Percentiles rank a stretch among this genome's conserved stretches.
phyloP scores from a whole-genome alignment of 1,140 invertebrate species.

The Ganaspis sp. region DNA sequence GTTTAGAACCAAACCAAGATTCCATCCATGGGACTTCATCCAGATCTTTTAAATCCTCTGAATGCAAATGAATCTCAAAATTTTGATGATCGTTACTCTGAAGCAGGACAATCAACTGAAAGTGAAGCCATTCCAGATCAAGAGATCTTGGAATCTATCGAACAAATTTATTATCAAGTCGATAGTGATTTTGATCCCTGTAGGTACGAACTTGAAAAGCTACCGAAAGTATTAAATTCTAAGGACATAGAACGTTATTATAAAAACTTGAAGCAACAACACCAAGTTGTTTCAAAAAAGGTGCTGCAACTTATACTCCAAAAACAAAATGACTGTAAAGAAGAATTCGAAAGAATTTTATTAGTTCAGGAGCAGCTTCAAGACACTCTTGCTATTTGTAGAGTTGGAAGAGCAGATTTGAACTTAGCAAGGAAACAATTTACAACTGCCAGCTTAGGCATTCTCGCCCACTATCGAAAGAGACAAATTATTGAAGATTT shows the following conservation, averaged over 20 bases:
- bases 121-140: slow-evolving; percentile 78
- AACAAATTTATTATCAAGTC: slow-evolving; percentile 81
- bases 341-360: slow-evolving; percentile 89
- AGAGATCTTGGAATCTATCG: slow-evolving; percentile 84
- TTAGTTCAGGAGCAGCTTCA: slow-evolving; percentile 86
- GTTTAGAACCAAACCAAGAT: slow-evolving; percentile 67
- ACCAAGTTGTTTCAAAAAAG: slow-evolving; percentile 92
- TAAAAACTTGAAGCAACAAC: slow-evolving; percentile 83
- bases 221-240: slow-evolving; percentile 80
- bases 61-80: slow-evolving; percentile 51
- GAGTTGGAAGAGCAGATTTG: slow-evolving; percentile 83
- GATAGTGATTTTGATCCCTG: slow-evolving; percentile 81
- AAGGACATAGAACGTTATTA: slow-evolving; percentile 83
- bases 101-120: slow-evolving; percentile 61
- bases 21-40: slow-evolving; percentile 70
- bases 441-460: slow-evolving; percentile 89
- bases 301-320: slow-evolving; percentile 93
- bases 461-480: slow-evolving; percentile 91
- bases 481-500: slow-evolving; percentile 87
- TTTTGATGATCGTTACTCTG: slow-evolving; percentile 57
- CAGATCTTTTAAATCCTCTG: slow-evolving; percentile 65
- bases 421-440: slow-evolving; percentile 87
- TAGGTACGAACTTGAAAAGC: slow-evolving; percentile 82
- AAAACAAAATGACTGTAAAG: slow-evolving; percentile 89
- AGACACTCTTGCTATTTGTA: slow-evolving; percentile 83